These are phyloP conservation scores for Agrilus planipennis DNA, from an alignment of 1,140 invertebrate species.

Conservation along the genomic window DNA sequence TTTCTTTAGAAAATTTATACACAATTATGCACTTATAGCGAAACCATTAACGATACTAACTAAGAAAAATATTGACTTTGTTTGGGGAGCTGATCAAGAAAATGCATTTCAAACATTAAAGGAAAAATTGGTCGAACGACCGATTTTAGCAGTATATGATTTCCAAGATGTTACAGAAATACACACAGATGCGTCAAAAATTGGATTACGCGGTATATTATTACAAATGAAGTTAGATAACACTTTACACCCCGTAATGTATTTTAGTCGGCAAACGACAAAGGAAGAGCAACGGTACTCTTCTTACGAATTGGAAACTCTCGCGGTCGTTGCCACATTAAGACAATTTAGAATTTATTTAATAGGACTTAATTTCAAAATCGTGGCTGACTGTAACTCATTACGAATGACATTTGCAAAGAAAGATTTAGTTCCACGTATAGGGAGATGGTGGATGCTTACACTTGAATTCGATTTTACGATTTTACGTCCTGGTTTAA, in stretches of 20 bases:
- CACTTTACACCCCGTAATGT: conserved; percentile 29
- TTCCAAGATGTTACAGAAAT: conserved; percentile 24
- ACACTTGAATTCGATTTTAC: conserved; percentile 28
- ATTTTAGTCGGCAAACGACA: conserved; percentile 29
- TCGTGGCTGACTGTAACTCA: conserved; percentile 31
- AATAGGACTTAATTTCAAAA: too few relatives aligned
- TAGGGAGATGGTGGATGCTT: conserved; percentile 29
- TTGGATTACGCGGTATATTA: conserved; percentile 23
- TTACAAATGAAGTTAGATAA: conserved; percentile 19
- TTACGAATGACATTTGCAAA: conserved; percentile 20
- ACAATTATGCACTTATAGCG: conserved; percentile 21
- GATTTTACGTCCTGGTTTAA: conserved; percentile 20
- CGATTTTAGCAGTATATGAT: conserved; percentile 29
- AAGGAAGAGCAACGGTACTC: conserved; percentile 32
- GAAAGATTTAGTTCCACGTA: conserved; percentile 25
- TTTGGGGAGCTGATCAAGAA: conserved; percentile 10
- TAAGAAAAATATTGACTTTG: conserved; percentile 18
- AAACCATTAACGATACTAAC: conserved; percentile 21
- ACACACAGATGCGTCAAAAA: conserved; percentile 18
- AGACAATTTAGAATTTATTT: conserved; percentile 36
- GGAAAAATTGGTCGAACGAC: conserved; percentile 6
- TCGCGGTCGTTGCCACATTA: conserved; percentile 36
- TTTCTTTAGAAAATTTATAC: conserved; percentile 29
- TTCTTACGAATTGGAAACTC: conserved; percentile 34
- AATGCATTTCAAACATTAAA: conserved; percentile 8